A percentile compares a stretch with the other conserved stretches of the same genome.
Conservation (phyloP, 2,797 vertebrate species). For the Channa striata region DNA sequence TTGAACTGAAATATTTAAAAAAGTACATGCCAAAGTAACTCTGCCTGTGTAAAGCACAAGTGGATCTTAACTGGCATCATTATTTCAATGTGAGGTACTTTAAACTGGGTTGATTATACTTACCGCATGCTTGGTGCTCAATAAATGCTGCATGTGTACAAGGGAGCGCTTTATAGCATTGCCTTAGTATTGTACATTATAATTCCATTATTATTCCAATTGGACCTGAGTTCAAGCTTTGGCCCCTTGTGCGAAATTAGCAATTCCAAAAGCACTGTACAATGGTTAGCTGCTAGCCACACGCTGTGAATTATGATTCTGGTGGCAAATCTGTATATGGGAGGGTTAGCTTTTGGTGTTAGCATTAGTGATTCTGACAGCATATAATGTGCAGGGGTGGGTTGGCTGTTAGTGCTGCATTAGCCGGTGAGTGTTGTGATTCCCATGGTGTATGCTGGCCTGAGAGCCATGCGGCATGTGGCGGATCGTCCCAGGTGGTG, state of each 20-base stretch:
- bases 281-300: conserved; percentile 30
- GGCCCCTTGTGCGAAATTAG: conserved; percentile 60
- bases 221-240: conserved; percentile 52
- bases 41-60: not conserved
- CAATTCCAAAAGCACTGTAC: conserved; percentile 49
- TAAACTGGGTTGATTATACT: conserved; percentile 14
- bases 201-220: conserved; percentile 58
- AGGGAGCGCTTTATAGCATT: conserved; percentile 32
- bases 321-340: conserved; percentile 42
- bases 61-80: not conserved
- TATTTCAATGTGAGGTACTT: conserved; percentile 20
- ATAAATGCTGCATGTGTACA: conserved; percentile 7
- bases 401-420: conserved; percentile 45
- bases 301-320: conserved; percentile 54
- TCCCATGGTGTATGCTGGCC: conserved; percentile 68
- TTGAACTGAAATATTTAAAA: not conserved
- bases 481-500: conserved; percentile 78
- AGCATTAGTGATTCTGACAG: conserved; percentile 70
- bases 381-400: conserved; percentile 45
- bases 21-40: not conserved
- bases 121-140: conserved; percentile 11
- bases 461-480: conserved; percentile 65
- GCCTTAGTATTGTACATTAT: conserved; percentile 48
- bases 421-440: conserved; percentile 67
- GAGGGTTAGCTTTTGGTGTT: conserved; percentile 64